Percentiles rank a stretch among this genome's conserved stretches.
These are phyloP conservation scores for Fistularia tabacaria DNA, from an alignment of 2,797 vertebrate genomes.

Conservation along the genomic window DNA sequence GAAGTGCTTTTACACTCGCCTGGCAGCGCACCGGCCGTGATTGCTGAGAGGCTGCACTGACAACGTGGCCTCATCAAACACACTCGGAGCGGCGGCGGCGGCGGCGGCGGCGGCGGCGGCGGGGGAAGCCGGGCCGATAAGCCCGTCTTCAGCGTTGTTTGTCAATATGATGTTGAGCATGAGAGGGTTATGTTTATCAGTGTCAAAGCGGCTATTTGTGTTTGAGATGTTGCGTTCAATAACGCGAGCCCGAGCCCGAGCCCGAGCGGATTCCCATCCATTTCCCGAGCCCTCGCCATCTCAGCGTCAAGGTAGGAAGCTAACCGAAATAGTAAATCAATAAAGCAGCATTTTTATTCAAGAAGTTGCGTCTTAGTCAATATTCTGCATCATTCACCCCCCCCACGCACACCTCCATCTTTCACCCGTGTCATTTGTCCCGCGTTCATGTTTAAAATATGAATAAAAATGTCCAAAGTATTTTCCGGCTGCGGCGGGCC, in stretches of 20 bases:
- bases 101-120: background rate
- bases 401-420: conserved; percentile 24
- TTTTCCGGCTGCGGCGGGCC: conserved; percentile 14
- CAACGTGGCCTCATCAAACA: conserved; percentile 36
- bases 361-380: conserved; percentile 54
- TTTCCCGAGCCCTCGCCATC: conserved; percentile 45
- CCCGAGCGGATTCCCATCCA: conserved; percentile 52
- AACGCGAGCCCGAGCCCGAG: conserved; percentile 24
- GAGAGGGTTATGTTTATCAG: conserved; percentile 51
- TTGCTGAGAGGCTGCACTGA: conserved; percentile 26
- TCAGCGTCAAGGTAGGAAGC: conserved; percentile 55
- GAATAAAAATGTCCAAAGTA: conserved; percentile 21
- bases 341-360: conserved; percentile 50
- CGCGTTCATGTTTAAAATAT: conserved; percentile 26
- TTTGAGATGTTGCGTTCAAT: conserved; percentile 54
- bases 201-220: conserved; percentile 60
- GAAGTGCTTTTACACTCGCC: conserved; percentile 7
- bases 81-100: conserved; percentile 23
- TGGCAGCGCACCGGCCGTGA: conserved; percentile 11
- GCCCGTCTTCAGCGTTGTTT: conserved; percentile 35
- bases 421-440: conserved; percentile 18
- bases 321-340: conserved; percentile 63
- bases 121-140: conserved; percentile 24
- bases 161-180: conserved; percentile 48
- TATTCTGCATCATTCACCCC: conserved; percentile 49